Conservation (phyloP, 1,140 invertebrate genomes). For the Archegozetes longisetosus region DNA sequence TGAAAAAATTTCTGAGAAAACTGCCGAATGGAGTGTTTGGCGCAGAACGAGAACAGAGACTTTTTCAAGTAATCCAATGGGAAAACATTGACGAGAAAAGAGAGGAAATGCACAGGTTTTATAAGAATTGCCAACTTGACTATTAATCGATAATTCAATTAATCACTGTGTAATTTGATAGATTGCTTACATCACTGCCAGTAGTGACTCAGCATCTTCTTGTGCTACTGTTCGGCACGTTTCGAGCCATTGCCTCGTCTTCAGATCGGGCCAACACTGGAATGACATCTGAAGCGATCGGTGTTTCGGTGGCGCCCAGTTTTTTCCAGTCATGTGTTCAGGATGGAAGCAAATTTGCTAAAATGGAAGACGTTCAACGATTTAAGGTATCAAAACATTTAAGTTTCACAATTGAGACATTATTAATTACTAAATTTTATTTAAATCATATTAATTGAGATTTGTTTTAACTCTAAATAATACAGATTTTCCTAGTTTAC, state of each 20-base stretch:
- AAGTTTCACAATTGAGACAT: too few species aligned
- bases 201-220: slow-evolving; percentile 77
- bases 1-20: slow-evolving; percentile 91
- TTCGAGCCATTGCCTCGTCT: slow-evolving; percentile 84
- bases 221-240: slow-evolving; percentile 90
- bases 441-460: too few species aligned
- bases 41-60: slow-evolving; percentile 64
- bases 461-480: too few species aligned
- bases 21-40: slow-evolving; percentile 91
- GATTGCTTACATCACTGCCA: slow-evolving; percentile 71
- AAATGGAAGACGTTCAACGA: slow-evolving; percentile 81
- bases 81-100: slow-evolving; percentile 56
- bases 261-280: slow-evolving; percentile 69
- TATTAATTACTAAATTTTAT: too few species aligned
- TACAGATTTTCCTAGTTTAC: too few species aligned
- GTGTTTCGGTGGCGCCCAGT: slow-evolving; percentile 84
- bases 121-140: neutral
- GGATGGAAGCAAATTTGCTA: slow-evolving; percentile 68
- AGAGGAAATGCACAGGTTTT: slow-evolving; percentile 74
- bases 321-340: slow-evolving; percentile 93
- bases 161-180: slow-evolving; percentile 38
- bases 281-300: slow-evolving; percentile 91
- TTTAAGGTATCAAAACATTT: slow-evolving; percentile 56
- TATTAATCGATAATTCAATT: slow-evolving; percentile 4
- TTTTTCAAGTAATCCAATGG: slow-evolving; percentile 64